Evolutionary conservation across 2,888 invertebrate species (phyloP).

Genomic region (Tolmerus cingulatus): DNA sequence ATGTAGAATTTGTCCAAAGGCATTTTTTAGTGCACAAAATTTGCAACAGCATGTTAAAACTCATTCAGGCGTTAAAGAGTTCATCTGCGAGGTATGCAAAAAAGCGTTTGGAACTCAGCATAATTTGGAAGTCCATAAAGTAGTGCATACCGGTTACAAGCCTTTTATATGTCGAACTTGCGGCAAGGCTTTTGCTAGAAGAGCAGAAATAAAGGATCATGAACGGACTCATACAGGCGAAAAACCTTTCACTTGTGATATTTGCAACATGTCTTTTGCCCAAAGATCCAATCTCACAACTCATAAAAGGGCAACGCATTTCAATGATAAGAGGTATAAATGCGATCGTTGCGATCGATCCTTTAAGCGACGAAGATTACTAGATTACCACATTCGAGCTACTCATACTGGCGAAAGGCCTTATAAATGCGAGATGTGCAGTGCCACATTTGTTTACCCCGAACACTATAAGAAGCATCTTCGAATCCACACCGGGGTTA

Average conservation of each 20-base stretch:
- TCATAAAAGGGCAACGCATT: slow-evolving; percentile 80
- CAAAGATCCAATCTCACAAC: slow-evolving; percentile 84
- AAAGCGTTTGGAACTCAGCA: slow-evolving; percentile 82
- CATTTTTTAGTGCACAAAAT: slow-evolving; percentile 80
- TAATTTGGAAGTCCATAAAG: slow-evolving; percentile 79
- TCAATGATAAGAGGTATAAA: slow-evolving; percentile 76
- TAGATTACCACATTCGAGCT: slow-evolving; percentile 84
- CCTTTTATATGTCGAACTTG: slow-evolving; percentile 76
- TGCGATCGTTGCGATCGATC: slow-evolving; percentile 76
- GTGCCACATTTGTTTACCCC: slow-evolving; percentile 82
- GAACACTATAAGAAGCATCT: slow-evolving; percentile 83
- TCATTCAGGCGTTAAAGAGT: slow-evolving; percentile 71
- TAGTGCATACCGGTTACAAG: slow-evolving; percentile 79
- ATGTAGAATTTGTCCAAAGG: slow-evolving; percentile 74
- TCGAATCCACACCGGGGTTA: slow-evolving; percentile 79
- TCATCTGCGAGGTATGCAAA: slow-evolving; percentile 58
- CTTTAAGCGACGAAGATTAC: slow-evolving; percentile 72
- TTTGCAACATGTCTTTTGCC: slow-evolving; percentile 80
- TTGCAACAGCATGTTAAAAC: slow-evolving; percentile 78
- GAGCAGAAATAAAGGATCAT: slow-evolving; percentile 82
- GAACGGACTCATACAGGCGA: slow-evolving; percentile 83
- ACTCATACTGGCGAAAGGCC: slow-evolving; percentile 83
- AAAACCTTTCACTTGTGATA: slow-evolving; percentile 79
- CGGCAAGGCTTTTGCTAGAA: slow-evolving; percentile 76
- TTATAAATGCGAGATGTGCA: slow-evolving; percentile 75